Base-by-base conservation (phyloP, 2,797 vertebrate species). In the Sciaenops ocellatus region DNA sequence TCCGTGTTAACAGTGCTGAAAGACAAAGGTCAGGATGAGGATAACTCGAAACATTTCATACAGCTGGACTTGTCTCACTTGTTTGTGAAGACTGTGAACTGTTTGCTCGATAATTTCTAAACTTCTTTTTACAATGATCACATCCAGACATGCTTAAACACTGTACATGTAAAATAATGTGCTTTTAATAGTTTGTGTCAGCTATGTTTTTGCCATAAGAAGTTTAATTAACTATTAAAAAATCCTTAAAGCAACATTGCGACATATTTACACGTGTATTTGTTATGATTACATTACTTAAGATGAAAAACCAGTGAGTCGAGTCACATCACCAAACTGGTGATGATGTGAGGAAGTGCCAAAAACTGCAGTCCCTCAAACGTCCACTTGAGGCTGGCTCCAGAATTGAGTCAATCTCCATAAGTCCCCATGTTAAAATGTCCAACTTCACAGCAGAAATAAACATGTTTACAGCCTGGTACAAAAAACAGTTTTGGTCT, bases 11-110 rank as follows among this genome's bases (percentile, higher is more conserved):
- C 22, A 28, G 16, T 1, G 44, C n/a, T 48, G 51, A 52, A 48
- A 59, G 65, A 56, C 61, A 72, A 78, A 79, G 71, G 67, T 72
- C 61, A 60, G 12, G 50, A 38, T 1, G 5, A 55, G 20, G 52
- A n/a, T 18, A 8, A 42, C 20, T 64, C 28, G 1, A 44, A 6
- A 22, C 18, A 11, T 13, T 34, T 62, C 20, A 61, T 20, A 22
- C 48, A 64, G 56, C 11, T 71, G 51, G 44, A 74, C 24, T 54
- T 4, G 30, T 51, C 46, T 6, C 38, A 28, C 56, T 55, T 54
- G 26, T 72, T 72, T 22, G n/a, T 60, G 28, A 15, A 10, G 34
- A 44, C 12, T 6, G 8, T 13, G 2, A 26, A 22, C 5, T 24
- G 22, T 47, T 50, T 66, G 46, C 10, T 16, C 26, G 47, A 16